Conservation (phyloP, 2,797 vertebrate species). For the Gymnodraco acuticeps region DNA sequence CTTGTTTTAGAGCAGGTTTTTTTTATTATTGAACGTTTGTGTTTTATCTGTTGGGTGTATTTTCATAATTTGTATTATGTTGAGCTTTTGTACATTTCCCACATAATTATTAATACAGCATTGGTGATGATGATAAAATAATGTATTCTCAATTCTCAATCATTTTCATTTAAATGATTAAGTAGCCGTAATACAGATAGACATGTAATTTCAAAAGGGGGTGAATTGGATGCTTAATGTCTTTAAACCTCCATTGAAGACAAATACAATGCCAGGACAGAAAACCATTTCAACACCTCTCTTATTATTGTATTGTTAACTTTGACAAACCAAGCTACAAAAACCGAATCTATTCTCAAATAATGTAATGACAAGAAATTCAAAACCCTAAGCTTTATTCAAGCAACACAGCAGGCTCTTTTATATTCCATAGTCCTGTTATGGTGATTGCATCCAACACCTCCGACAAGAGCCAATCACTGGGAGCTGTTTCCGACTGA, state of each 20-base stretch:
- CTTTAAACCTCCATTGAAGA: neutral
- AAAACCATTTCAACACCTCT: neutral
- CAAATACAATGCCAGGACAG: no score
- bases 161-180: no score
- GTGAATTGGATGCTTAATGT: constrained; percentile 6
- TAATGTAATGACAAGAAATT: neutral
- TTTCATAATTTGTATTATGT: no score
- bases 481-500: constrained; percentile 5
- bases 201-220: neutral
- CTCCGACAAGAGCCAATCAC: constrained; percentile 37
- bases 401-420: neutral
- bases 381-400: neutral
- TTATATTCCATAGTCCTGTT: neutral
- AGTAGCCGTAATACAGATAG: no score
- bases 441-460: constrained; percentile 28
- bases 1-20: no score
- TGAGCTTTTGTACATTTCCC: no score
- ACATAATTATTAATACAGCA: no score
- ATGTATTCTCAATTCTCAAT: no score
- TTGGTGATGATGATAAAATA: no score
- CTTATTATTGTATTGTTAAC: neutral
- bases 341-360: neutral
- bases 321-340: neutral
- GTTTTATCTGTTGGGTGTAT: no score
- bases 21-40: no score